These are phyloP conservation scores for Phlogophora meticulosa DNA, from an alignment of 2,888 invertebrate species.

Conservation along the genomic window DNA sequence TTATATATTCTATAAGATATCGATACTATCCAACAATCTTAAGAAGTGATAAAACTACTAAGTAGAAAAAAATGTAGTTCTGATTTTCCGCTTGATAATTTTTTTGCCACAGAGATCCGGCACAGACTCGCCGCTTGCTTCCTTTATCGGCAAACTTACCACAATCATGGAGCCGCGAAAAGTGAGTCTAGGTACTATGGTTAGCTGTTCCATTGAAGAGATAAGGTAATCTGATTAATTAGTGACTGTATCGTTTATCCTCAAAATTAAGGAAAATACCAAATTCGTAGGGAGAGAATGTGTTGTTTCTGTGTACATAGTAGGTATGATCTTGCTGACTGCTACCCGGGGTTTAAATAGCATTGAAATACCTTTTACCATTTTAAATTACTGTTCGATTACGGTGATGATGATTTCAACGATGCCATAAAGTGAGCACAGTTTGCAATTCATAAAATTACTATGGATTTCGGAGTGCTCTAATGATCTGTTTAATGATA, in stretches of 20 bases:
- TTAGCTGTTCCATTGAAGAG: background rate
- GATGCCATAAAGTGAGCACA: background rate
- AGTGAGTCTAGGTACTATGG: background rate
- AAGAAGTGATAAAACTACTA: conserved; percentile 7
- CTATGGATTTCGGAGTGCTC: background rate
- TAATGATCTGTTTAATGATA: conserved; percentile 20
- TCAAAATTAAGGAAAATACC: conserved; percentile 10
- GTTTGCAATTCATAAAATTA: conserved; percentile 1
- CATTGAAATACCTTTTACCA: background rate
- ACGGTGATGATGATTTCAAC: background rate
- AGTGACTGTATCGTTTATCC: background rate
- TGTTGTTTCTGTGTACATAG: background rate
- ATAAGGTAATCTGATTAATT: conserved; percentile 11
- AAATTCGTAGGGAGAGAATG: background rate
- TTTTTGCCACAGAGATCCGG: conserved; percentile 4
- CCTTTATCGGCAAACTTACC: conserved; percentile 11
- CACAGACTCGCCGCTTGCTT: background rate
- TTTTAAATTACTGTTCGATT: background rate
- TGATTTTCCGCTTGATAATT: conserved; percentile 9
- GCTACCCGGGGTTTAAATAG: background rate
- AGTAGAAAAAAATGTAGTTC: conserved; percentile 14
- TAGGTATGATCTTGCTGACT: background rate
- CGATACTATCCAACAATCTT: background rate
- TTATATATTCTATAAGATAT: conserved; percentile 19
- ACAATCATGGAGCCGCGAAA: conserved; percentile 32